These are phyloP conservation scores for Sesia apiformis DNA, from an alignment of 2,888 invertebrate species.

Conservation along the genomic window DNA sequence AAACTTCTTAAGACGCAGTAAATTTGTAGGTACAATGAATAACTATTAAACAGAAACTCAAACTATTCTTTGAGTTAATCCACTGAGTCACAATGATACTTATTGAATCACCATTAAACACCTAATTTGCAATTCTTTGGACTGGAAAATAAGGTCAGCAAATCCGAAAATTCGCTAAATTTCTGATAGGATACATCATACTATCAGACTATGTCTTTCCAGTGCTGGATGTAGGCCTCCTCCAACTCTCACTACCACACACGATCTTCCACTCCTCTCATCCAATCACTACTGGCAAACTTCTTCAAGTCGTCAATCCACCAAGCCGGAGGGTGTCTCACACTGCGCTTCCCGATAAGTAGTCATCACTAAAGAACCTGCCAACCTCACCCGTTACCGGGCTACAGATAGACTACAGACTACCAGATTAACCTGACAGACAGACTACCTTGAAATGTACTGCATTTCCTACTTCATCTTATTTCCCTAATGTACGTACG, in stretches of 20 bases:
- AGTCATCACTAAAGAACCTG: background rate
- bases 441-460: too few relatives aligned
- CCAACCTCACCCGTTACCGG: background rate
- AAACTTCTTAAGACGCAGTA: too few relatives aligned
- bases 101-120: too few relatives aligned
- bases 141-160: conserved; percentile 41
- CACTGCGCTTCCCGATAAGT: background rate
- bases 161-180: conserved; percentile 77
- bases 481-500: too few relatives aligned
- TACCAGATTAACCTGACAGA: too few relatives aligned
- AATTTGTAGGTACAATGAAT: too few relatives aligned
- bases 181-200: conserved; percentile 71
- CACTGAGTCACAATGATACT: too few relatives aligned
- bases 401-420: too few relatives aligned
- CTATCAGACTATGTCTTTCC: background rate
- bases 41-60: too few relatives aligned
- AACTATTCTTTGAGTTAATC: too few relatives aligned
- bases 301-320: background rate
- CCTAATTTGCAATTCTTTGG: too few relatives aligned
- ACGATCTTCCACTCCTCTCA: background rate
- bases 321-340: background rate
- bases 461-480: too few relatives aligned
- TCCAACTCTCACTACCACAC: background rate
- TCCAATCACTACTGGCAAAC: background rate
- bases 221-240: background rate